Evolutionary conservation across 2,797 vertebrate species (phyloP).

Genomic region (Pogoniulus pusillus): DNA sequence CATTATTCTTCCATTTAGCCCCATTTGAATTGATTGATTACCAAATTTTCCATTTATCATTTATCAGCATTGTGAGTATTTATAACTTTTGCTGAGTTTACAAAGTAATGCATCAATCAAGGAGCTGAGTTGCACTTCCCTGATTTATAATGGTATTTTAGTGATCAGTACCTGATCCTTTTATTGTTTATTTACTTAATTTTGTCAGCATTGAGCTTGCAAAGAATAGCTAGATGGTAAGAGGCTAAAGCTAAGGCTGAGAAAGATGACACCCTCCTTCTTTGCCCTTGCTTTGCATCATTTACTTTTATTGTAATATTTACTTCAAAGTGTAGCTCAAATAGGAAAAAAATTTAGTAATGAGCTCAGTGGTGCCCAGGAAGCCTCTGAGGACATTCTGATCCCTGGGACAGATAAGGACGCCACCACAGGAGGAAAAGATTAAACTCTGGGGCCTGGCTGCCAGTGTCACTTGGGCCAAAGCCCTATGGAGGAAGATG

Average conservation of each 20-base stretch:
- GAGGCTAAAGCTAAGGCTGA: background rate
- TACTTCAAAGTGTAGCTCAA: background rate
- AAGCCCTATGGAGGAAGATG: background rate
- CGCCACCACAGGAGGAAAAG: background rate
- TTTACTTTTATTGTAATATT: background rate
- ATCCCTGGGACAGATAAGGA: background rate
- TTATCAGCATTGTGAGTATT: conserved; percentile 70
- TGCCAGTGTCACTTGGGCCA: background rate
- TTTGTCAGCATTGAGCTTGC: conserved; percentile 35
- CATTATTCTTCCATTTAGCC: conserved; percentile 72
- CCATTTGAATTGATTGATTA: conserved; percentile 71
- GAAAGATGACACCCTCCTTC: background rate
- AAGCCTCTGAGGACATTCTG: background rate
- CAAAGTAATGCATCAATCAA: conserved; percentile 55
- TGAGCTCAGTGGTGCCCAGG: background rate
- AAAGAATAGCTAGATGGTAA: background rate
- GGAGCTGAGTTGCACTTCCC: conserved; percentile 69
- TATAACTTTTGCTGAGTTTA: conserved; percentile 75
- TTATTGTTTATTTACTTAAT: conserved; percentile 47
- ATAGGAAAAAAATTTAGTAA: background rate
- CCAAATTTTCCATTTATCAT: conserved; percentile 60
- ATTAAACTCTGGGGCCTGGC: background rate
- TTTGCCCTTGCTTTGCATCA: background rate
- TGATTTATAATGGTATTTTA: conserved; percentile 69
- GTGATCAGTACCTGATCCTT: conserved; percentile 30